Conservation (phyloP, 1,140 invertebrate species). For the Anastatus disparis region DNA sequence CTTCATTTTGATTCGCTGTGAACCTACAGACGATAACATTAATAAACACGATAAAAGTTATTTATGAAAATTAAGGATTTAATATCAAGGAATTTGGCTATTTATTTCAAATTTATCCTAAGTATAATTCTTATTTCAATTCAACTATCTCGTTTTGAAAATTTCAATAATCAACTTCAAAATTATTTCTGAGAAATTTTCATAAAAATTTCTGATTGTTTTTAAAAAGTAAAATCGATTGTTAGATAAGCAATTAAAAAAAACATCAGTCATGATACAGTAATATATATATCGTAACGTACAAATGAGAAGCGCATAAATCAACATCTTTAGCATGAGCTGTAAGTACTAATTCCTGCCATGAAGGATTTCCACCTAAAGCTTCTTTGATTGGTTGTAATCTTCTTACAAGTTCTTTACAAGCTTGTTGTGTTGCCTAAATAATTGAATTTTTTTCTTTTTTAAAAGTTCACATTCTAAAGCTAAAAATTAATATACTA, state of each 20-base stretch:
- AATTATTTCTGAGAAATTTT: too few species aligned
- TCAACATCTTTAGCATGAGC: conserved; percentile 72
- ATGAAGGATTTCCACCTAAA: conserved; percentile 70
- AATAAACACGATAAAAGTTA: background rate
- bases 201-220: too few species aligned
- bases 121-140: too few species aligned
- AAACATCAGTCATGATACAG: too few species aligned
- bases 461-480: conserved; percentile 1
- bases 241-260: background rate
- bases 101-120: too few species aligned
- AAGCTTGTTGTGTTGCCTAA: conserved; percentile 76
- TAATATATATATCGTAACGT: too few species aligned
- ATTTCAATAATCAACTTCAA: too few species aligned
- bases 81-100: too few species aligned
- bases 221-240: too few species aligned
- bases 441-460: conserved; percentile 25
- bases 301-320: conserved; percentile 74
- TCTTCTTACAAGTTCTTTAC: conserved; percentile 72
- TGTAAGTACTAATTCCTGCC: conserved; percentile 74
- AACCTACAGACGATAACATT: conserved; percentile 40
- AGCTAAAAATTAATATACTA: background rate
- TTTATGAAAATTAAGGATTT: background rate
- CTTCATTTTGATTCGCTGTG: conserved; percentile 59
- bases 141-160: too few species aligned
- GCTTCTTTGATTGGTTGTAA: conserved; percentile 73